Conservation (phyloP, 2,888 invertebrate genomes). For the Trissonchulus latispiculum region DNA sequence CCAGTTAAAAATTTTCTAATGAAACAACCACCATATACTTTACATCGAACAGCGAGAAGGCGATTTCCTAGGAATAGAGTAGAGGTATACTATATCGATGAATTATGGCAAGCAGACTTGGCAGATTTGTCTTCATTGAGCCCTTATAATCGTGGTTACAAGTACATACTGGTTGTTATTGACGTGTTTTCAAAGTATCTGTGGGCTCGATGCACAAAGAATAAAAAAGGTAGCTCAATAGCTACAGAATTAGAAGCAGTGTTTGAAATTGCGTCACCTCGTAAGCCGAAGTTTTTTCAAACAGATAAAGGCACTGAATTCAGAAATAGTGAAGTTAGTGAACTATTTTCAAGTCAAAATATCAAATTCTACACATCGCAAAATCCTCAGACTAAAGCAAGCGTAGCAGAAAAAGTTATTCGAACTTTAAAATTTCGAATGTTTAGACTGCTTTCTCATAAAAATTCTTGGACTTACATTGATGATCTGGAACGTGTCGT, state of each 20-base stretch:
- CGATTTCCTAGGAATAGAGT: background rate
- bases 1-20: background rate
- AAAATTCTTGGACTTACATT: background rate
- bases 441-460: background rate
- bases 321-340: too few species aligned
- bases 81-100: background rate
- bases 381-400: background rate
- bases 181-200: background rate
- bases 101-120: slow-evolving; percentile 8
- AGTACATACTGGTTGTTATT: slow-evolving; percentile 10
- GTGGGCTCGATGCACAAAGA: background rate
- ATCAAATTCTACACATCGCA: background rate
- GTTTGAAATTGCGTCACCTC: background rate
- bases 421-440: background rate
- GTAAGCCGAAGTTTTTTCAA: background rate
- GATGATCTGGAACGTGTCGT: background rate
- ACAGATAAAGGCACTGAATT: slow-evolving; percentile 7
- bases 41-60: background rate
- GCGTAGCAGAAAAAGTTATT: slow-evolving; percentile 5
- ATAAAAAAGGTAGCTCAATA: background rate
- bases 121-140: background rate
- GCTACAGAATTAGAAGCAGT: background rate
- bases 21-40: background rate
- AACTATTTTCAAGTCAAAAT: background rate
- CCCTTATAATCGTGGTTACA: background rate